Evolutionary conservation across 2,797 vertebrate genomes (phyloP).

Genomic region (Eurystomus glaucurus): DNA sequence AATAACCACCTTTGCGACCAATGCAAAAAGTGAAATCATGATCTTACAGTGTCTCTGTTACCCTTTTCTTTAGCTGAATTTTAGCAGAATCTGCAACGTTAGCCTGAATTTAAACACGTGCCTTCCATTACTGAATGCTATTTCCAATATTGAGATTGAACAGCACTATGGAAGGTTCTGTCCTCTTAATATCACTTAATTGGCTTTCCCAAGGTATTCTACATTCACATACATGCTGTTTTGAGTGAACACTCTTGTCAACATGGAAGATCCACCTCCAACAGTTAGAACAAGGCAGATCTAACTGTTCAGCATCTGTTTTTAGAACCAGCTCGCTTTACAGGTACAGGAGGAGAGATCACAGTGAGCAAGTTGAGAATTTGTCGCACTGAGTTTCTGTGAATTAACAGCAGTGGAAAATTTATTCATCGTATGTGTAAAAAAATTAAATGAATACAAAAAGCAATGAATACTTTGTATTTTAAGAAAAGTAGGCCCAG

Average conservation of each 20-base stretch:
- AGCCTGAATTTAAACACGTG: not conserved
- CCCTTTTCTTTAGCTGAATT: not conserved
- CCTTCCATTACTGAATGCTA: not conserved
- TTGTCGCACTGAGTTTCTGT: not conserved
- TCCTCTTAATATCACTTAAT: not conserved
- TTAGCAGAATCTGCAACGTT: not conserved
- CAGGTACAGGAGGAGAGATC: not conserved
- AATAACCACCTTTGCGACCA: not conserved
- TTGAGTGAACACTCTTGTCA: not conserved
- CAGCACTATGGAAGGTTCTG: not conserved
- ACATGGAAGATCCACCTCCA: not conserved
- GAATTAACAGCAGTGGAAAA: not conserved
- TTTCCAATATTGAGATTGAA: not conserved
- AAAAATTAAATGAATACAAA: not conserved
- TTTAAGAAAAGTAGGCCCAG: not conserved
- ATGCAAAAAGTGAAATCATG: not conserved
- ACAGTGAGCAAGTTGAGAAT: not conserved
- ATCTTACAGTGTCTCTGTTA: not conserved
- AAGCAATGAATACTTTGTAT: not conserved
- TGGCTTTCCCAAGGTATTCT: not conserved
- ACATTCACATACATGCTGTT: accelerated
- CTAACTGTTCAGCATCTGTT: not conserved
- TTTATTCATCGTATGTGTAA: not conserved
- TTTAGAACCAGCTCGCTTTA: not conserved
- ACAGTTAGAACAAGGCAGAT: not conserved